Evolutionary conservation across 2,113 vertebrate genomes (phyloP).

Genomic region (Ploceus nigricollis): DNA sequence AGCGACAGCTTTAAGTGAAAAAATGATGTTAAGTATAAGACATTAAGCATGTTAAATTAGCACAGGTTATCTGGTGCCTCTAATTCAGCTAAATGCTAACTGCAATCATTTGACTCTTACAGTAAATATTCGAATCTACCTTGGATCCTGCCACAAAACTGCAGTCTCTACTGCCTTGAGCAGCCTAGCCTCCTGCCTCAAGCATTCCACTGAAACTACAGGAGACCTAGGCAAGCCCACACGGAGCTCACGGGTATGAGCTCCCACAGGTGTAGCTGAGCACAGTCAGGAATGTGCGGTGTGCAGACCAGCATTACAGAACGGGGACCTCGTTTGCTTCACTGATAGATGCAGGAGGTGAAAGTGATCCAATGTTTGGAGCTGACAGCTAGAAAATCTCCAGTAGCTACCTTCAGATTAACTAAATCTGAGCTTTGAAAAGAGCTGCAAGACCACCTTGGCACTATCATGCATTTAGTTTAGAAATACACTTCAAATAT

Average conservation of each 20-base stretch:
- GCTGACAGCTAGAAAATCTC: neutral
- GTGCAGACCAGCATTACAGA: neutral
- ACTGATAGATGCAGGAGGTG: neutral
- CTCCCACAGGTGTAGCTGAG: neutral
- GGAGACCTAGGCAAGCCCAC: neutral
- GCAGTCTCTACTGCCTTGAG: neutral
- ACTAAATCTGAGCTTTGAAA: neutral
- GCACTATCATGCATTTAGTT: neutral
- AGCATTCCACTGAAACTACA: neutral
- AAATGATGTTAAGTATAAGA: neutral
- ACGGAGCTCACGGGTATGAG: neutral
- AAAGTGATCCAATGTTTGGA: neutral
- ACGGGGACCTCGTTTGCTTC: neutral
- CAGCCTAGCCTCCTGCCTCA: neutral
- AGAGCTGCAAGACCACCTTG: neutral
- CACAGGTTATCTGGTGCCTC: neutral
- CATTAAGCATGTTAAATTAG: neutral
- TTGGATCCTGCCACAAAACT: neutral
- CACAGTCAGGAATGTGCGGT: rapidly evolving
- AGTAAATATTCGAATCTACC: neutral
- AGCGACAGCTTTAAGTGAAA: neutral
- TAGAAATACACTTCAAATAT: neutral
- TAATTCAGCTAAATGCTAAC: neutral
- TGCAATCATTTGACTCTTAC: neutral
- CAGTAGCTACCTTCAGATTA: neutral